Evolutionary conservation across 1,140 invertebrate genomes (phyloP).

Genomic region (Venustaconcha ellipsiformis): DNA sequence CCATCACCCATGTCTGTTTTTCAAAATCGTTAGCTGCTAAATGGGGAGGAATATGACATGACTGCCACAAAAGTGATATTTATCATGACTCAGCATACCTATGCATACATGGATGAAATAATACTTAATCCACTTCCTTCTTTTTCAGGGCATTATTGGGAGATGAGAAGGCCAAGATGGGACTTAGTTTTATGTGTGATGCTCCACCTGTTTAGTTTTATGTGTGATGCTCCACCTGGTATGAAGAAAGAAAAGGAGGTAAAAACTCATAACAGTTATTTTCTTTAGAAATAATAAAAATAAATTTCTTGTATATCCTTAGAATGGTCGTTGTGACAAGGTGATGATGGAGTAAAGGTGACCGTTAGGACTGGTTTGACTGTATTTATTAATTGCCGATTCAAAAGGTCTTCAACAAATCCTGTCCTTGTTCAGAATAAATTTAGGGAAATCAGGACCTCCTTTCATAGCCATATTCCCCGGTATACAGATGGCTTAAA

Average conservation of each 20-base stretch:
- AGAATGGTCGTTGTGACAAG: too few relatives aligned
- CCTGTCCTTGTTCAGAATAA: too few relatives aligned
- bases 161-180: slow-evolving; percentile 99
- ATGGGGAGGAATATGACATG: too few relatives aligned
- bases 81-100: neutral
- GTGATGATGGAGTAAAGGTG: too few relatives aligned
- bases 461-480: too few relatives aligned
- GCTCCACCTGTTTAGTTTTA: slow-evolving; percentile 99
- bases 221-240: slow-evolving; percentile 99
- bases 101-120: neutral
- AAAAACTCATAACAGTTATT: neutral
- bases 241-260: slow-evolving; percentile 67
- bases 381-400: too few relatives aligned
- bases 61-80: neutral
- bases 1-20: neutral
- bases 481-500: too few relatives aligned
- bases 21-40: neutral
- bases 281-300: too few relatives aligned
- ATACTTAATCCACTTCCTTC: neutral
- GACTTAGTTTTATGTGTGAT: slow-evolving; percentile 99
- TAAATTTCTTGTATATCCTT: too few relatives aligned
- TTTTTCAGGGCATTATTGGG: slow-evolving; percentile 88
- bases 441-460: too few relatives aligned
- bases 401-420: too few relatives aligned
- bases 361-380: too few relatives aligned